Evolutionary conservation across 2,797 vertebrate species (phyloP).

Genomic region (Enteromius fasciolatus): DNA sequence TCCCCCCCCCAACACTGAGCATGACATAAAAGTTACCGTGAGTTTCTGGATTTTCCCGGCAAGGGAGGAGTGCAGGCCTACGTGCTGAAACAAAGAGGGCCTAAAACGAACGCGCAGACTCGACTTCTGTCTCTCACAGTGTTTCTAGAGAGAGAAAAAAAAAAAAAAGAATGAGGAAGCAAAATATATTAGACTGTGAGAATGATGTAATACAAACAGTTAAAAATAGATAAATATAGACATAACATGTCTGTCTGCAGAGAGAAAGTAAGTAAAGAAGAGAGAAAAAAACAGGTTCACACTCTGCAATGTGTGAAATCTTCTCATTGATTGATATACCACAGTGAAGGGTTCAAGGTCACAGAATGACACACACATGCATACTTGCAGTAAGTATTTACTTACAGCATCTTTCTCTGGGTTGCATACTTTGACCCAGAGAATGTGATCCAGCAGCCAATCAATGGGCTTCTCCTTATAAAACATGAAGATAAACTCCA

Average conservation of each 20-base stretch:
- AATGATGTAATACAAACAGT: not conserved
- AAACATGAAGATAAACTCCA: conserved; percentile 99
- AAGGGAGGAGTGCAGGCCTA: conserved; percentile 96
- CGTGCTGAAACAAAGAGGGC: conserved; percentile 96
- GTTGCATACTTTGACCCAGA: conserved; percentile 99
- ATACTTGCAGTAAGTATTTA: not conserved
- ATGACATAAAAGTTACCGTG: conserved; percentile 80
- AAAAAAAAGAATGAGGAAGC: conserved; percentile 13
- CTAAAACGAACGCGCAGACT: conserved; percentile 94
- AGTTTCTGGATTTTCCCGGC: conserved; percentile 98
- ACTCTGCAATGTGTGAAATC: not conserved
- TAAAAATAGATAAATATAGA: not conserved
- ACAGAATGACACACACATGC: not conserved
- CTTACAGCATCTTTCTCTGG: conserved; percentile 97
- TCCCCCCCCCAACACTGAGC: no score
- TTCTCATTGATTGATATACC: not conserved
- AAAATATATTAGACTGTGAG: not conserved
- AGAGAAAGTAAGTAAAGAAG: not conserved
- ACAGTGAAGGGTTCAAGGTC: not conserved
- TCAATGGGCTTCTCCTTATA: conserved; percentile 99
- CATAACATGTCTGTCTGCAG: not conserved
- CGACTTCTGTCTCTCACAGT: conserved; percentile 97
- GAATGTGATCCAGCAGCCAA: conserved; percentile 97
- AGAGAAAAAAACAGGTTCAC: not conserved
- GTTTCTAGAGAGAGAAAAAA: conserved; percentile 81